A percentile compares a stretch with the other conserved stretches of the same genome.
Conservation (phyloP, 2,888 invertebrate species). For the Boloria euphrosyne region DNA sequence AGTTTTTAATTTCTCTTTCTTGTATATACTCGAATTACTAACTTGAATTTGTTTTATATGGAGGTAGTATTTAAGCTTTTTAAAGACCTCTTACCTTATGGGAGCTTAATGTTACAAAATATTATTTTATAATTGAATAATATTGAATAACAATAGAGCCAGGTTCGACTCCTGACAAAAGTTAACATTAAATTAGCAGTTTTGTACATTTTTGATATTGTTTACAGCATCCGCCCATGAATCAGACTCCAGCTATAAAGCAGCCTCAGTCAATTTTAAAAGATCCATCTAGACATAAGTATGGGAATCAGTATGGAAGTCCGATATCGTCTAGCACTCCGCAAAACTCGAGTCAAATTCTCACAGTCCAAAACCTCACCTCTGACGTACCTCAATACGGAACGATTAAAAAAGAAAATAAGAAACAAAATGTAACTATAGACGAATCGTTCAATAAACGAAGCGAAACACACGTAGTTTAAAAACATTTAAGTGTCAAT, state of each 20-base stretch:
- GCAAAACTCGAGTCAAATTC: constrained; percentile 79
- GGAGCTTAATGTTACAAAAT: too few relatives aligned
- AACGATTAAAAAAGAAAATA: constrained; percentile 77
- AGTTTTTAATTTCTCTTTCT: too few relatives aligned
- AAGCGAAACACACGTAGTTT: constrained; percentile 74
- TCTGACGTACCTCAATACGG: constrained; percentile 78
- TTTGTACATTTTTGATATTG: constrained; percentile 35
- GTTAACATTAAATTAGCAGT: neutral
- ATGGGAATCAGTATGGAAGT: constrained; percentile 78
- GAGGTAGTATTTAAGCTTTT: too few relatives aligned
- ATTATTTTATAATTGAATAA: too few relatives aligned
- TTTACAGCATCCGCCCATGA: constrained; percentile 66
- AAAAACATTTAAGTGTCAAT: constrained; percentile 37
- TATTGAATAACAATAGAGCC: too few relatives aligned
- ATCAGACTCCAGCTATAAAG: constrained; percentile 71
- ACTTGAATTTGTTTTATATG: too few relatives aligned
- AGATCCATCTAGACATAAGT: constrained; percentile 84
- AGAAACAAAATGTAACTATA: constrained; percentile 79
- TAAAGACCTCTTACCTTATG: too few relatives aligned
- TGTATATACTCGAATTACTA: too few relatives aligned
- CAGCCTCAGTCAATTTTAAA: constrained; percentile 85
- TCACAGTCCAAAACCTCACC: constrained; percentile 82
- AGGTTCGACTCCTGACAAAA: neutral
- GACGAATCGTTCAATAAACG: constrained; percentile 73
- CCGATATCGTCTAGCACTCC: constrained; percentile 72